Evolutionary conservation across 2,113 vertebrate species (phyloP).

Genomic region (Climacteris rufus): DNA sequence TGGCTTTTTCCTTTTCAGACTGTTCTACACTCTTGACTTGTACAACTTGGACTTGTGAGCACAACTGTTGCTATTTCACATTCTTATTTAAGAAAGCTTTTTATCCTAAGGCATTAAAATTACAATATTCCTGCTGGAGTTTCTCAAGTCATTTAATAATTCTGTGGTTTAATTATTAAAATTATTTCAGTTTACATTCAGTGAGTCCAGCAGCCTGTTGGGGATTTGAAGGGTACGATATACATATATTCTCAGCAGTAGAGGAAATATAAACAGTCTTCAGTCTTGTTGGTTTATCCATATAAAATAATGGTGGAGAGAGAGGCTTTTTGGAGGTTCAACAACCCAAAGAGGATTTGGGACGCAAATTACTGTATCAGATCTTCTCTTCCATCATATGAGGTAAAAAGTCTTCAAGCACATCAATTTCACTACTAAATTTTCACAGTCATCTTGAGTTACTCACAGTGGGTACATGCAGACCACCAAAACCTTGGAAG

Average conservation of each 20-base stretch:
- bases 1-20: neutral
- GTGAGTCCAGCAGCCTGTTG: neutral
- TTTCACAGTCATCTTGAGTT: neutral
- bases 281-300: neutral
- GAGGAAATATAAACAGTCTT: neutral
- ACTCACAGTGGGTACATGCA: neutral
- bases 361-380: neutral
- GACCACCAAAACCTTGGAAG: neutral
- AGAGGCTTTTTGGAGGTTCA: neutral
- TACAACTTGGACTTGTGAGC: neutral
- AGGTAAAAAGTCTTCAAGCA: neutral
- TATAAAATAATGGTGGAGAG: neutral
- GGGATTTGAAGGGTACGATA: neutral
- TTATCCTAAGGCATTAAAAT: neutral
- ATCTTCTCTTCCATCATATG: neutral
- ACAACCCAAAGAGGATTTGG: neutral
- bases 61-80: neutral
- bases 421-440: neutral
- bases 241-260: neutral
- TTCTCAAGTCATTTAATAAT: neutral
- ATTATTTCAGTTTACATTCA: neutral
- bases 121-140: neutral
- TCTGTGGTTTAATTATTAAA: constrained; percentile 22
- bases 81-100: neutral
- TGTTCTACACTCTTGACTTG: neutral